Evolutionary conservation across 1,140 invertebrate genomes (phyloP).

Genomic region (Drosophila pseudoananassae): DNA sequence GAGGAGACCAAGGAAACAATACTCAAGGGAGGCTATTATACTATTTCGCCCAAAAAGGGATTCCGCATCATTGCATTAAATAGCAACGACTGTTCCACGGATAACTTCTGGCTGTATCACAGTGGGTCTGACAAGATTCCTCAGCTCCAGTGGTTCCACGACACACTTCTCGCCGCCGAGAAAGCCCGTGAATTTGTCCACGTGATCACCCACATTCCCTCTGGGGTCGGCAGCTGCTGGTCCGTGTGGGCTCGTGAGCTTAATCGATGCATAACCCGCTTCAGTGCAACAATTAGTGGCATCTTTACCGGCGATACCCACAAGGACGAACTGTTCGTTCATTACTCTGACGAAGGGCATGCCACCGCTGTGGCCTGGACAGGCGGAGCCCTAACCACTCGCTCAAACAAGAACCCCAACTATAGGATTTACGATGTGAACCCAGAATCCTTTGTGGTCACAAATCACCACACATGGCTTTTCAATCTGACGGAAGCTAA

Average conservation of each 20-base stretch:
- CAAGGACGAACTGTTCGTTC: slow-evolving; percentile 89
- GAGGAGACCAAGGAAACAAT: slow-evolving; percentile 87
- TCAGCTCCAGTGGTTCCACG: slow-evolving; percentile 92
- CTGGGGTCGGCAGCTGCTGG: slow-evolving; percentile 88
- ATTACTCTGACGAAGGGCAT: slow-evolving; percentile 85
- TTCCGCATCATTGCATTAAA: slow-evolving; percentile 90
- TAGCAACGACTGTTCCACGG: slow-evolving; percentile 89
- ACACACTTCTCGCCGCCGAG: slow-evolving; percentile 89
- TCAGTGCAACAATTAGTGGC: slow-evolving; percentile 88
- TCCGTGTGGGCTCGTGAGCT: slow-evolving; percentile 88
- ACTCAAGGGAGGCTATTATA: slow-evolving; percentile 89
- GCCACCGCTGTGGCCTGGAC: slow-evolving; percentile 90
- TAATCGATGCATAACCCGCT: slow-evolving; percentile 87
- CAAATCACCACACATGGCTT: slow-evolving; percentile 90
- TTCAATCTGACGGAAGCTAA: slow-evolving; percentile 92
- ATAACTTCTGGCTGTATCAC: slow-evolving; percentile 88
- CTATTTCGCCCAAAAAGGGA: slow-evolving; percentile 86
- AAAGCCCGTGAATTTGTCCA: slow-evolving; percentile 90
- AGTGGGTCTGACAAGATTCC: slow-evolving; percentile 82
- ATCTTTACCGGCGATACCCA: slow-evolving; percentile 94
- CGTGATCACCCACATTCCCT: slow-evolving; percentile 93
- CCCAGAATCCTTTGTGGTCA: slow-evolving; percentile 83
- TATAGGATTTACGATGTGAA: slow-evolving; percentile 91
- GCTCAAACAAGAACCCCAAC: slow-evolving; percentile 90
- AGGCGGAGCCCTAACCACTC: slow-evolving; percentile 90